phyloP scores from a whole-genome alignment of 2,888 invertebrate species.

The Drosophila recens region DNA sequence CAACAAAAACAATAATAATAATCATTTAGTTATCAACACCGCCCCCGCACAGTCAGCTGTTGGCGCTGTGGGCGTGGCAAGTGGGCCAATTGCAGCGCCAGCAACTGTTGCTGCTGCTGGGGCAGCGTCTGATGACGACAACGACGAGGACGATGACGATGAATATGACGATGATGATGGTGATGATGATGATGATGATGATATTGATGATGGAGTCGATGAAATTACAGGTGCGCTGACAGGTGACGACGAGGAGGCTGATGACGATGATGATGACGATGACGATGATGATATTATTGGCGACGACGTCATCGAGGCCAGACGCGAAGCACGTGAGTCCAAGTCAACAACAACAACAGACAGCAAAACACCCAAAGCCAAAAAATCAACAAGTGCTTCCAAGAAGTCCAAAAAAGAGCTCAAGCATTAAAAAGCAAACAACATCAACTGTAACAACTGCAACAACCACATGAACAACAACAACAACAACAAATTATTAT shows the following conservation, averaged over 20 bases:
- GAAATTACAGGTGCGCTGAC: slow-evolving; percentile 89
- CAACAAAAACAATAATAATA: slow-evolving; percentile 46
- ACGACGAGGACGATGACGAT: slow-evolving; percentile 78
- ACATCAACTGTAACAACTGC: slow-evolving; percentile 15
- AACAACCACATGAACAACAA: slow-evolving; percentile 49
- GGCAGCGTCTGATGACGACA: slow-evolving; percentile 86
- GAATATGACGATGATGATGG: slow-evolving; percentile 59
- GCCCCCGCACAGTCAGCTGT: slow-evolving; percentile 42
- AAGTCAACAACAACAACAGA: slow-evolving; percentile 88
- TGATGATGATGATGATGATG: slow-evolving; percentile 79
- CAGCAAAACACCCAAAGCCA: slow-evolving; percentile 81
- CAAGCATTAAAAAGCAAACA: slow-evolving; percentile 75
- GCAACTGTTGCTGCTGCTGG: slow-evolving; percentile 80
- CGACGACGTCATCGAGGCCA: slow-evolving; percentile 88
- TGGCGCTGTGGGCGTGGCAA: slow-evolving; percentile 56
- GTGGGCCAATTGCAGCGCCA: slow-evolving; percentile 35
- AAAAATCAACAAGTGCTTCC: slow-evolving; percentile 84
- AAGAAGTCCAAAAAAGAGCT: slow-evolving; percentile 83
- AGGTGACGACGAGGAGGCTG: slow-evolving; percentile 89
- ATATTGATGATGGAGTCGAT: slow-evolving; percentile 87
- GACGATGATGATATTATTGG: slow-evolving; percentile 89
- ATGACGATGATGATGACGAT: slow-evolving; percentile 88
- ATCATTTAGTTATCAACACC: slow-evolving; percentile 50
- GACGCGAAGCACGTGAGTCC: slow-evolving; percentile 93
- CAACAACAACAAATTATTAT: slow-evolving; percentile 50